Evolutionary conservation across 2,797 vertebrate genomes (phyloP).

Genomic region (Tiaroga cobitis): DNA sequence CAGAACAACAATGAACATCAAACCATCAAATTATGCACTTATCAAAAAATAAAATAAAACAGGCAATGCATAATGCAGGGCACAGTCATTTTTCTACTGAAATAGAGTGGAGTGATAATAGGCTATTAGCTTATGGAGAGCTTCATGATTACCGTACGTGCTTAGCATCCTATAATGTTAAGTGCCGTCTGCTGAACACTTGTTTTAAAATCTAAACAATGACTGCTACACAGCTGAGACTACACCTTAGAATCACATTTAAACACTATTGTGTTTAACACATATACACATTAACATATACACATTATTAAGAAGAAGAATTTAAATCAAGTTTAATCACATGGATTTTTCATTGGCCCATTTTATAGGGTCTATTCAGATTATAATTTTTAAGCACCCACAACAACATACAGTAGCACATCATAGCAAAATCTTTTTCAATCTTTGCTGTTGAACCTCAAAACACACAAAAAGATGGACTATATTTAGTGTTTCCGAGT

Average conservation of each 20-base stretch:
- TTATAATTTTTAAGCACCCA: neutral
- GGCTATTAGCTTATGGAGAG: neutral
- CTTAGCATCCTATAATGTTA: neutral
- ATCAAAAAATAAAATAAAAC: neutral
- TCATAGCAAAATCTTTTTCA: neutral
- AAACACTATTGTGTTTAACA: neutral
- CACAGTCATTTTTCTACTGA: neutral
- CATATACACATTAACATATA: neutral
- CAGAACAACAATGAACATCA: neutral
- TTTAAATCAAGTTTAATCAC: neutral
- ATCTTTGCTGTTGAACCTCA: neutral
- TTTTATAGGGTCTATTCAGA: neutral
- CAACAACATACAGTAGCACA: neutral
- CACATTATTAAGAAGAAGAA: neutral
- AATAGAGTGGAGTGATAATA: neutral
- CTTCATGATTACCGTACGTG: neutral
- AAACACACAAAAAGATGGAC: neutral
- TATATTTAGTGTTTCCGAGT: neutral
- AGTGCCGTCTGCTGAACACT: neutral
- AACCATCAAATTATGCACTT: neutral
- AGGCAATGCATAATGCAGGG: neutral
- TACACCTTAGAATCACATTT: neutral
- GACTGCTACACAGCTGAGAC: neutral
- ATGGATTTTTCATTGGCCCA: neutral
- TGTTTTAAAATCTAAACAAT: constrained; percentile 1